Conservation (phyloP, 2,888 invertebrate species). For the Diaphora mendica region DNA sequence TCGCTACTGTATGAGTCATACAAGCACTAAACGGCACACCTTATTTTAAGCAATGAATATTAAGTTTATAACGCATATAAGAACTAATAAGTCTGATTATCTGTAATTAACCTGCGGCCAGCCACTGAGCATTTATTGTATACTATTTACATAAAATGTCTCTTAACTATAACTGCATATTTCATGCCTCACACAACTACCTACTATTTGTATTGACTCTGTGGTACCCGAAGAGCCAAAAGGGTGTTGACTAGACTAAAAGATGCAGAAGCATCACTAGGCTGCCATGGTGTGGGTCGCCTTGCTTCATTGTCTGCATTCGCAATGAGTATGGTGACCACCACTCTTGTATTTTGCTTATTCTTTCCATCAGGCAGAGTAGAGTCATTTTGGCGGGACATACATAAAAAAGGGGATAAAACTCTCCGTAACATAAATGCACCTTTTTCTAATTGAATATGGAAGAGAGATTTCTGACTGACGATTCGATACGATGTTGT, state of each 20-base stretch:
- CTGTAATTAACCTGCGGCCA: constrained; percentile 47
- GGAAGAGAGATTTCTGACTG: background rate
- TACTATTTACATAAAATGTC: constrained; percentile 15
- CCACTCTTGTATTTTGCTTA: too few relatives aligned
- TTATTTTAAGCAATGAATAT: constrained; percentile 47
- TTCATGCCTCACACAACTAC: background rate
- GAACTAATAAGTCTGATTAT: constrained; percentile 53
- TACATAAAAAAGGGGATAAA: too few relatives aligned
- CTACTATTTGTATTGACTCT: background rate
- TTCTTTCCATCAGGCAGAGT: too few relatives aligned
- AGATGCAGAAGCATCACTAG: too few relatives aligned
- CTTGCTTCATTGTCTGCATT: too few relatives aligned
- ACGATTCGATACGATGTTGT: background rate
- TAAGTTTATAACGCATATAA: constrained; percentile 48
- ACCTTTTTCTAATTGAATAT: too few relatives aligned
- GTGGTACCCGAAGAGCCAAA: background rate
- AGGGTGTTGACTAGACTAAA: too few relatives aligned
- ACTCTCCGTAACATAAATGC: background rate
- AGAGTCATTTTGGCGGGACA: too few relatives aligned
- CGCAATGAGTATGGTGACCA: too few relatives aligned
- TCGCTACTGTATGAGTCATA: constrained; percentile 40
- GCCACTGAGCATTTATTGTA: constrained; percentile 50
- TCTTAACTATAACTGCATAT: background rate
- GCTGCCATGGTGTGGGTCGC: too few relatives aligned
- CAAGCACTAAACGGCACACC: constrained; percentile 36